Evolutionary conservation across 2,797 vertebrate species (phyloP).

Genomic region (Phataginus tetradactyla): DNA sequence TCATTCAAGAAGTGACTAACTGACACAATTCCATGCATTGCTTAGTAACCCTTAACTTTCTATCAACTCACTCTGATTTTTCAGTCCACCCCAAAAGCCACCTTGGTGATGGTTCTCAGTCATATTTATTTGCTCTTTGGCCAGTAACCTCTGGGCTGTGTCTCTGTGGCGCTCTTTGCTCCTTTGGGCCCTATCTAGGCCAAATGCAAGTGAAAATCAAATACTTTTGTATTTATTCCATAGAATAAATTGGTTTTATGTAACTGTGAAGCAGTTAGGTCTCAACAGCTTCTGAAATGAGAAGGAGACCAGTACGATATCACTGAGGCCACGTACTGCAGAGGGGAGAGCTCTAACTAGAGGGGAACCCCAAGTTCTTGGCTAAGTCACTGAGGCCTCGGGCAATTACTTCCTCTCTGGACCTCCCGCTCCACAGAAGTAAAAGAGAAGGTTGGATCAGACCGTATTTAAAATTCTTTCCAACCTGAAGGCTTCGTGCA

Average conservation of each 20-base stretch:
- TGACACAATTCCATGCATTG: not conserved
- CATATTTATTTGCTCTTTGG: not conserved
- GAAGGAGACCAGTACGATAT: not conserved
- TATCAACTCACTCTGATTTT: not conserved
- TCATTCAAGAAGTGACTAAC: not conserved
- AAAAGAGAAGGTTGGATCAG: not conserved
- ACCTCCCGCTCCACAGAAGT: not conserved
- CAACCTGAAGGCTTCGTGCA: not conserved
- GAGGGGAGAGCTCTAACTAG: not conserved
- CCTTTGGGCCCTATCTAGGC: not conserved
- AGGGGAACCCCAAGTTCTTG: not conserved
- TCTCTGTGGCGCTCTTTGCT: not conserved
- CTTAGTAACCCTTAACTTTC: not conserved
- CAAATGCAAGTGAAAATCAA: not conserved
- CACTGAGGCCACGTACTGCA: not conserved
- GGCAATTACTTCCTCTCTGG: not conserved
- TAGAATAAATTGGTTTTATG: not conserved
- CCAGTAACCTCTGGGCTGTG: not conserved
- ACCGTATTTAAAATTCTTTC: not conserved
- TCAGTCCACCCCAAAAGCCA: not conserved
- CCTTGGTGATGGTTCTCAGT: not conserved
- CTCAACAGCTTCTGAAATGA: not conserved
- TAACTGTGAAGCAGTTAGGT: not conserved
- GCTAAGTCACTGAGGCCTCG: not conserved
- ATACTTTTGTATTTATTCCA: not conserved